These are phyloP conservation scores for Hycleus cichorii DNA, from an alignment of 1,140 invertebrate genomes.

Conservation along the genomic window DNA sequence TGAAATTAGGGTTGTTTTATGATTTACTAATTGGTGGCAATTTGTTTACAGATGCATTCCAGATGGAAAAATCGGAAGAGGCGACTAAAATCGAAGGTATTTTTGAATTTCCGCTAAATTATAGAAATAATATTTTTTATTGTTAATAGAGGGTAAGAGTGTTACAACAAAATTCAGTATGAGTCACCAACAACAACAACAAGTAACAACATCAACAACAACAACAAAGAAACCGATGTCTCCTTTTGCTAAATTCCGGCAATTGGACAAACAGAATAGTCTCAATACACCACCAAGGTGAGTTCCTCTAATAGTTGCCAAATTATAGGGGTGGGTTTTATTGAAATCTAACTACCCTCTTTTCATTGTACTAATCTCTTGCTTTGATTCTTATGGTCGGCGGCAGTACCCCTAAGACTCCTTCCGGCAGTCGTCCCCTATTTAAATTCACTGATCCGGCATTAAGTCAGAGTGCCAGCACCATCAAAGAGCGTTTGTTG, in stretches of 20 bases:
- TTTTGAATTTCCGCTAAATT: no score
- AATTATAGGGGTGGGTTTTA: not conserved
- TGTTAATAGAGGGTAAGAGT: no score
- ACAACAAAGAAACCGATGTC: slow-evolving; percentile 59
- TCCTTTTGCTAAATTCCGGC: slow-evolving; percentile 82
- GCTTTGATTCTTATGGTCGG: slow-evolving; percentile 15
- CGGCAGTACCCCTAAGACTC: slow-evolving; percentile 46
- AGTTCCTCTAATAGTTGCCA: slow-evolving; percentile 29
- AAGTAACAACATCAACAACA: slow-evolving; percentile 19
- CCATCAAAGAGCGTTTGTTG: slow-evolving; percentile 92
- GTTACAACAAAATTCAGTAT: no score
- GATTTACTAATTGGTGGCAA: slow-evolving; percentile 11
- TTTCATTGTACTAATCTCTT: slow-evolving; percentile 9
- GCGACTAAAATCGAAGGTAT: no score
- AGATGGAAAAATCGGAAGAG: no score
- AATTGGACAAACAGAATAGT: slow-evolving; percentile 80
- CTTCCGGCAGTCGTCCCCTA: slow-evolving; percentile 52
- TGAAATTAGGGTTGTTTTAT: no score
- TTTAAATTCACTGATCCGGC: slow-evolving; percentile 84
- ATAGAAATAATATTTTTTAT: no score
- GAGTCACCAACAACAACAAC: slow-evolving; percentile 27
- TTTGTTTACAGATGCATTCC: not conserved
- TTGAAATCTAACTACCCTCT: not conserved
- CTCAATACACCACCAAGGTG: slow-evolving; percentile 65
- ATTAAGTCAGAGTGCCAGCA: slow-evolving; percentile 77